Conservation (phyloP, 2,888 invertebrate species). For the Agelastica alni region DNA sequence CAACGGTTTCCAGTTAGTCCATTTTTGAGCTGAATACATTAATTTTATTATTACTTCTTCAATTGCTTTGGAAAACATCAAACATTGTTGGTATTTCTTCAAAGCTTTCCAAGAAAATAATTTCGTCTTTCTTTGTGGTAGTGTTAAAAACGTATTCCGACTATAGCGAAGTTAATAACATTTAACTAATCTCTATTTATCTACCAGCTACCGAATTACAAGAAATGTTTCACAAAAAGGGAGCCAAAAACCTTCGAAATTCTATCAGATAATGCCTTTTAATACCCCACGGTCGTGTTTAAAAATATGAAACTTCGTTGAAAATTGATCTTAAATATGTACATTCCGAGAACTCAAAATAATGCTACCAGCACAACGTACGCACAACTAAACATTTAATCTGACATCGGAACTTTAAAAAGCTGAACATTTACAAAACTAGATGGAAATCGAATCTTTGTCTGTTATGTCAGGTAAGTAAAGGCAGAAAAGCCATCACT, state of each 20-base stretch:
- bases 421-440: conserved; percentile 35
- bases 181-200: conserved; percentile 4
- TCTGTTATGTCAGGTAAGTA: conserved; percentile 45
- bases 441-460: conserved; percentile 33
- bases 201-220: conserved; percentile 8
- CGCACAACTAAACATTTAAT: conserved; percentile 32
- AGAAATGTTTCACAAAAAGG: conserved; percentile 1
- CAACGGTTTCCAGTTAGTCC: too few relatives aligned
- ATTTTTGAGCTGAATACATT: too few relatives aligned
- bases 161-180: conserved; percentile 1
- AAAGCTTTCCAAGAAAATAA: too few relatives aligned
- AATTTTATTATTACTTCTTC: too few relatives aligned
- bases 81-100: too few relatives aligned
- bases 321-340: conserved; percentile 15
- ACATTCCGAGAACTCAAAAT: conserved; percentile 14
- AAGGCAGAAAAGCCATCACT: conserved; percentile 49
- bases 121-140: too few relatives aligned
- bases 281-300: background rate
- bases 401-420: conserved; percentile 38
- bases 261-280: conserved; percentile 6
- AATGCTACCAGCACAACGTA: conserved; percentile 15
- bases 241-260: conserved; percentile 2
- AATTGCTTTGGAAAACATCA: too few relatives aligned
- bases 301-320: conserved; percentile 4
- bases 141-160: background rate